Conservation (phyloP, 2,888 invertebrate genomes). For the Muschampia plurimacula region DNA sequence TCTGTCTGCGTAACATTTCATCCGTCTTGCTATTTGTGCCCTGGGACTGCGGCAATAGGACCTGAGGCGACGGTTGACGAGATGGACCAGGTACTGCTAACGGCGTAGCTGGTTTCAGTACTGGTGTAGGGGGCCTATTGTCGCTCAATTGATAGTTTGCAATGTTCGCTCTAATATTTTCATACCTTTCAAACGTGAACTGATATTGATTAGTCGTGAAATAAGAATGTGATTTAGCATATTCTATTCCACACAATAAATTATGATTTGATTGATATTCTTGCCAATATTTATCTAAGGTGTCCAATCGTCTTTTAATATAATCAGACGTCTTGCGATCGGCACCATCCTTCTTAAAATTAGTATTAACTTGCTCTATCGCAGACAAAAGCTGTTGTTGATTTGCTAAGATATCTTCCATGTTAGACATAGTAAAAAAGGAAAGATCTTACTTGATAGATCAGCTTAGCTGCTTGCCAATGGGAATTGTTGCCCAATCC, state of each 20-base stretch:
- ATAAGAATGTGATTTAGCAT: slow-evolving; percentile 17
- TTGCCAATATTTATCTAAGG: slow-evolving; percentile 8
- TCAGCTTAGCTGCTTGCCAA: no score
- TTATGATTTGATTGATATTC: slow-evolving; percentile 14
- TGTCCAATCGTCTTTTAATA: not conserved
- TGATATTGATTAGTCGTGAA: not conserved
- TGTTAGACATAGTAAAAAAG: slow-evolving; percentile 7
- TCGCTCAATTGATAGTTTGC: not conserved
- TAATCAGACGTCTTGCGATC: slow-evolving; percentile 37
- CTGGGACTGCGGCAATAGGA: no score
- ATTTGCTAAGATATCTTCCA: slow-evolving; percentile 12
- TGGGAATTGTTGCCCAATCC: no score
- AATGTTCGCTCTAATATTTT: not conserved
- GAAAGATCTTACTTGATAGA: no score
- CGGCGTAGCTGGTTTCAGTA: not conserved
- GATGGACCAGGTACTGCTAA: no score
- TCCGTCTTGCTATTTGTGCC: not conserved
- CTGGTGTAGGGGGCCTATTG: not conserved
- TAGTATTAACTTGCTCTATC: not conserved
- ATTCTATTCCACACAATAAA: slow-evolving; percentile 11
- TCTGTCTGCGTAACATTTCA: not conserved
- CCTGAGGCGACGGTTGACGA: no score
- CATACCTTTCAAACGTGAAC: slow-evolving; percentile 7
- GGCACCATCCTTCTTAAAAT: slow-evolving; percentile 46
- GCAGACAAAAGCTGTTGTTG: not conserved